phyloP scores from a whole-genome alignment of 2,797 vertebrate species.

The Lindbergichthys nudifrons region DNA sequence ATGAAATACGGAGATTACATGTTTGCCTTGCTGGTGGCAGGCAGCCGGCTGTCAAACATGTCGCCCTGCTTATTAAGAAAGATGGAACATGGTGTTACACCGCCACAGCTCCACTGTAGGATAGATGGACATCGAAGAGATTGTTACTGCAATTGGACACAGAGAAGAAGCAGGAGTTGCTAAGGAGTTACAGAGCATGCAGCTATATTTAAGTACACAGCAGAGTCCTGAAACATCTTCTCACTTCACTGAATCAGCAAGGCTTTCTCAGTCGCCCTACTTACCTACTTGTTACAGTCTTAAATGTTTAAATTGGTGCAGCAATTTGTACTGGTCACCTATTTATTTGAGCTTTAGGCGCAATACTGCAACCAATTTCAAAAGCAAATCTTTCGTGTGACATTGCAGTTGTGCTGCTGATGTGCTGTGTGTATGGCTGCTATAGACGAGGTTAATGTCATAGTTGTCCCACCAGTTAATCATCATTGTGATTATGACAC shows the following conservation, averaged over 20 bases:
- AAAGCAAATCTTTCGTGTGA: neutral
- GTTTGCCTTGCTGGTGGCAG: slow-evolving; percentile 38
- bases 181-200: slow-evolving; percentile 3
- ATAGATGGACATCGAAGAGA: slow-evolving; percentile 3
- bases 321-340: neutral
- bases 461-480: neutral
- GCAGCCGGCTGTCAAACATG: slow-evolving; percentile 50
- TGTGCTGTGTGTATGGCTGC: neutral
- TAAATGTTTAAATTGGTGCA: neutral
- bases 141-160: slow-evolving; percentile 32
- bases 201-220: slow-evolving; percentile 1
- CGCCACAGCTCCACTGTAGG: slow-evolving; percentile 19
- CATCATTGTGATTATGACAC: neutral
- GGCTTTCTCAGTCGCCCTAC: neutral
- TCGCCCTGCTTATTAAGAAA: slow-evolving; percentile 40
- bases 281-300: neutral
- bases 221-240: slow-evolving; percentile 4
- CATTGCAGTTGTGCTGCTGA: slow-evolving; percentile 1
- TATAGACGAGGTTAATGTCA: neutral
- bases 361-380: slow-evolving; percentile 7
- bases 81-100: slow-evolving; percentile 37
- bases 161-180: slow-evolving; percentile 33
- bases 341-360: neutral
- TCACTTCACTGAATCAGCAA: neutral
- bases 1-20: slow-evolving; percentile 50